phyloP scores from a whole-genome alignment of 2,797 vertebrate genomes.

The Chrosomus eos region DNA sequence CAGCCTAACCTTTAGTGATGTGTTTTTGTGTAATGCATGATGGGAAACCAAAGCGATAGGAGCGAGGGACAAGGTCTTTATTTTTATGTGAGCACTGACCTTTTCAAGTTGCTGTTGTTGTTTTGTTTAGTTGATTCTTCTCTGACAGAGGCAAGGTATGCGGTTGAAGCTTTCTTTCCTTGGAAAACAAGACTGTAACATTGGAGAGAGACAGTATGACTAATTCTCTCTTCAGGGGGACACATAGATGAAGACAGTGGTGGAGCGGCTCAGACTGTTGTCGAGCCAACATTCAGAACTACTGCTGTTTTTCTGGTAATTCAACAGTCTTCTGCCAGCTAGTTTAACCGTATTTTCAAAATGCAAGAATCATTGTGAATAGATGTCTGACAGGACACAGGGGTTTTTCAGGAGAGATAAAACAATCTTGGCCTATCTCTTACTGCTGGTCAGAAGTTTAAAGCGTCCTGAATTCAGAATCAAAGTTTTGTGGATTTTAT shows the following conservation, averaged over 20 bases:
- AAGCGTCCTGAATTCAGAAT: not conserved
- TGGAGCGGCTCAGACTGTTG: not conserved
- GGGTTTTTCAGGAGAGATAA: not conserved
- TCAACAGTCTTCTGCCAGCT: constrained; percentile 30
- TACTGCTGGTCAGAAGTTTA: not conserved
- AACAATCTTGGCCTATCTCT: not conserved
- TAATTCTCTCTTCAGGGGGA: constrained; percentile 45
- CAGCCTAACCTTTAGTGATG: constrained; percentile 45
- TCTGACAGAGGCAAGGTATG: constrained; percentile 19
- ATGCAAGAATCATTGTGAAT: constrained; percentile 12
- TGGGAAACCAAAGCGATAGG: constrained; percentile 41
- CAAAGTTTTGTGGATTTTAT: not conserved
- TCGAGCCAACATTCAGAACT: constrained; percentile 22
- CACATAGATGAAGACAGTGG: constrained; percentile 22
- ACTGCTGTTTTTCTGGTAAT: constrained; percentile 10
- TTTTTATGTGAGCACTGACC: constrained; percentile 52
- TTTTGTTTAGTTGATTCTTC: constrained; percentile 56
- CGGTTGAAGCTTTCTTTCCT: constrained; percentile 15
- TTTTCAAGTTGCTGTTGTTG: constrained; percentile 52
- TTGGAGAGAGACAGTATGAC: constrained; percentile 51
- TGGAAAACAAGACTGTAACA: constrained; percentile 46
- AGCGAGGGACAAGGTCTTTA: constrained; percentile 37
- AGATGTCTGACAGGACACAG: constrained; percentile 32
- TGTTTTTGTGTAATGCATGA: constrained; percentile 52
- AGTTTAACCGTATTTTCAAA: constrained; percentile 7